A percentile compares a stretch with the other conserved stretches of the same genome.
These are phyloP conservation scores for Notechis scutatus DNA, from an alignment of 2,113 vertebrate species.

Conservation along the genomic window DNA sequence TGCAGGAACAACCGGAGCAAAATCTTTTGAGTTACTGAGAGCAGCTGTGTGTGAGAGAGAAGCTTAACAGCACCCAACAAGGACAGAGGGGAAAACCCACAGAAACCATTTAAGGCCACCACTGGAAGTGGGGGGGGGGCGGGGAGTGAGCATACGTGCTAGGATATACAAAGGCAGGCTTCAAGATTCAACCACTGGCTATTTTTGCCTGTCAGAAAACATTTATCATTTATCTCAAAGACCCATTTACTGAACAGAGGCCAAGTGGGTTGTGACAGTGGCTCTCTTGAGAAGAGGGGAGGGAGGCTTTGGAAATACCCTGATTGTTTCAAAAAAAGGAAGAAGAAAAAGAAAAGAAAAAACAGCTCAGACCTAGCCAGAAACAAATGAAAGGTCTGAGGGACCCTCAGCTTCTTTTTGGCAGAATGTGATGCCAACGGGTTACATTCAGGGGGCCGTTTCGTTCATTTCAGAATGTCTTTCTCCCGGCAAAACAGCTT, in stretches of 20 bases:
- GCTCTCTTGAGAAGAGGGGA: background rate
- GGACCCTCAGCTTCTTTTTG: background rate
- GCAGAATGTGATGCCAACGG: background rate
- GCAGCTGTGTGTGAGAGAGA: background rate
- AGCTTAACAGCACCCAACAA: background rate
- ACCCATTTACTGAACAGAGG: background rate
- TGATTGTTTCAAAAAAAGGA: background rate
- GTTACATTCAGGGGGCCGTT: background rate
- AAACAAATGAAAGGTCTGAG: background rate
- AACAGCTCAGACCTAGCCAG: background rate
- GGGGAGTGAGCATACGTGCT: background rate
- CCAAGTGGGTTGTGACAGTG: background rate
- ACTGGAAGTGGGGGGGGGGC: fast-evolving
- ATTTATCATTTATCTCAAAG: slow-evolving; percentile 6
- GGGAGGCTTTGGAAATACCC: background rate
- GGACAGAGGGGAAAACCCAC: background rate
- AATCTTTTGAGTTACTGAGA: background rate
- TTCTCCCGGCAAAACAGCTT: background rate
- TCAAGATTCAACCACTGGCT: background rate
- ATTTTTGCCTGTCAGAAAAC: background rate
- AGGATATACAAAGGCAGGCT: background rate
- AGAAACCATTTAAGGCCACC: background rate
- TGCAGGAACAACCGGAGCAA: background rate
- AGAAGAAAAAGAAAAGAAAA: background rate
- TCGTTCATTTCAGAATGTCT: background rate